Conservation (phyloP, 2,797 vertebrate genomes). For the Malurus leucopterus region DNA sequence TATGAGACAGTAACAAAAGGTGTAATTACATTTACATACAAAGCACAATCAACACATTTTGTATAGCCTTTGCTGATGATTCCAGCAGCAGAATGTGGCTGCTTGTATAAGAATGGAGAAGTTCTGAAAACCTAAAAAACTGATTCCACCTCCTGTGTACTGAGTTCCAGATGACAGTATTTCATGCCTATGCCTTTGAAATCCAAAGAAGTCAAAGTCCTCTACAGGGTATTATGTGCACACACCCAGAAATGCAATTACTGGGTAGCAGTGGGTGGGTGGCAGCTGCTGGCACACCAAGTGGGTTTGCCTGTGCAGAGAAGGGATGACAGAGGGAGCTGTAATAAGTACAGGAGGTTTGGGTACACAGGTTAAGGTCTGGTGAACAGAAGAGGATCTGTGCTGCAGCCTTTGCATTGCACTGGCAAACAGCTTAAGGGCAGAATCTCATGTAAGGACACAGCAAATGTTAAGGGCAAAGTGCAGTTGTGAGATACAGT, state of each 20-base stretch:
- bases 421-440: background rate
- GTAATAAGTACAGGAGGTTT: background rate
- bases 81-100: background rate
- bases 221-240: background rate
- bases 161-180: background rate
- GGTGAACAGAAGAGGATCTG: background rate
- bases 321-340: background rate
- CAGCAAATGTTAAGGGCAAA: slow-evolving; percentile 14
- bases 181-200: background rate
- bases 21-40: background rate
- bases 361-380: background rate
- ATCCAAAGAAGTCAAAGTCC: background rate
- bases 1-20: background rate
- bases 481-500: background rate
- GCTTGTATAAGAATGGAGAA: background rate
- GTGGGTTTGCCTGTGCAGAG: background rate
- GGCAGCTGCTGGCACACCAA: background rate
- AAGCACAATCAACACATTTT: background rate
- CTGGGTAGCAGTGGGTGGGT: background rate
- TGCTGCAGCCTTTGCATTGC: background rate
- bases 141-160: background rate
- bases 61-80: background rate
- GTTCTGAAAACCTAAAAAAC: background rate
- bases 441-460: background rate
- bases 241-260: background rate